phyloP scores from a whole-genome alignment of 2,888 invertebrate species.

The Synanthedon myopaeformis region DNA sequence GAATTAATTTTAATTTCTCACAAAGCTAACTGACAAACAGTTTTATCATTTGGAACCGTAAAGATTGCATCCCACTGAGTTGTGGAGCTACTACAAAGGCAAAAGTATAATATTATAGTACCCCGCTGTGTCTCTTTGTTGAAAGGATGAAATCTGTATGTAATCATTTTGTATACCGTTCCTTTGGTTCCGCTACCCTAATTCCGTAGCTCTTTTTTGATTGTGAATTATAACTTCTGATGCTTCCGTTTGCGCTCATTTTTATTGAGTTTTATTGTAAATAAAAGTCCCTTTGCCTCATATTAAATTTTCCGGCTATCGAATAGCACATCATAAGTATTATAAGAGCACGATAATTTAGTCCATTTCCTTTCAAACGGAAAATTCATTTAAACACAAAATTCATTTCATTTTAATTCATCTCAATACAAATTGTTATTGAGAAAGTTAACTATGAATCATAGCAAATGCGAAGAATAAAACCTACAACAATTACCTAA shows the following conservation, averaged over 20 bases:
- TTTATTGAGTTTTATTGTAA: conserved; percentile 42
- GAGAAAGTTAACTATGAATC: no score
- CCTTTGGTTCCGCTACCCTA: conserved; percentile 60
- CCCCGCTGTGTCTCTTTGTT: conserved; percentile 67
- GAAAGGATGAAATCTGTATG: conserved; percentile 60
- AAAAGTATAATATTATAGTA: conserved; percentile 63
- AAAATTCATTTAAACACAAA: no score
- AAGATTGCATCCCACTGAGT: conserved; percentile 65
- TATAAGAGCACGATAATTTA: no score
- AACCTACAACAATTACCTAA: no score
- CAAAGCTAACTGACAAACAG: conserved; percentile 64
- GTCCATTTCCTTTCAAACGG: no score
- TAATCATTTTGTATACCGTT: conserved; percentile 63
- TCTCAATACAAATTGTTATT: no score
- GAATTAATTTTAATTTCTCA: conserved; percentile 35
- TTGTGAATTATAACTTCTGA: conserved; percentile 63
- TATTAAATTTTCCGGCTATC: no score
- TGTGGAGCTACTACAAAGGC: conserved; percentile 62
- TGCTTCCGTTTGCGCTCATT: conserved; percentile 56
- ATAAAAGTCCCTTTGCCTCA: no score
- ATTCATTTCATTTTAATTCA: no score
- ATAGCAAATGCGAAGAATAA: no score
- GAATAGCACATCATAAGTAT: no score
- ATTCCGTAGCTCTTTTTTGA: conserved; percentile 60
- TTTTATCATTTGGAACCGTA: conserved; percentile 70